These are phyloP conservation scores for Ailuropoda melanoleuca DNA, from an alignment of 2,113 vertebrate species.

Conservation along the genomic window DNA sequence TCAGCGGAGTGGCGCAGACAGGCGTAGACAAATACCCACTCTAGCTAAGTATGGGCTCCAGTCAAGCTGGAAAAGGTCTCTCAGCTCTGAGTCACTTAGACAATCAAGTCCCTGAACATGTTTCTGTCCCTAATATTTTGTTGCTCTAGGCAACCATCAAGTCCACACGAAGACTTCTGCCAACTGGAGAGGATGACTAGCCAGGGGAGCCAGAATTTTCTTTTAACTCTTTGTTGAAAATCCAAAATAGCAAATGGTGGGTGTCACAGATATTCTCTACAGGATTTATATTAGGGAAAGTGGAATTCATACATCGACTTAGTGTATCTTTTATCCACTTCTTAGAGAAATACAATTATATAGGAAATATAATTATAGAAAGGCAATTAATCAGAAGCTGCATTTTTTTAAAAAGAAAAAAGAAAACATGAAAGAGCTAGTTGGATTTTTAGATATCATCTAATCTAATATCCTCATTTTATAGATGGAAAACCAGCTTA, in stretches of 20 bases:
- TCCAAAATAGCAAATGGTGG: constrained; percentile 49
- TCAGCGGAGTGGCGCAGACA: not conserved
- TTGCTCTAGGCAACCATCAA: constrained; percentile 79
- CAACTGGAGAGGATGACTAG: constrained; percentile 73
- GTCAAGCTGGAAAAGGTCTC: constrained; percentile 54
- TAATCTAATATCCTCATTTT: not conserved
- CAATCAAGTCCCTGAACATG: constrained; percentile 63
- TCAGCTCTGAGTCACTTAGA: constrained; percentile 72
- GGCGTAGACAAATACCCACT: constrained; percentile 57
- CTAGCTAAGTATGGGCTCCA: constrained; percentile 41
- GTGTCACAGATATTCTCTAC: not conserved
- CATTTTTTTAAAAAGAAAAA: not conserved
- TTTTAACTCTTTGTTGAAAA: constrained; percentile 71
- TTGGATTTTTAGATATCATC: not conserved
- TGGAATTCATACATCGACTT: not conserved
- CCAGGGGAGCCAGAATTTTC: constrained; percentile 40
- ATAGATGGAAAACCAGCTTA: not conserved
- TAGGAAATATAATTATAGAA: not conserved
- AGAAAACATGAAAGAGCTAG: not conserved
- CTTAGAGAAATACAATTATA: not conserved
- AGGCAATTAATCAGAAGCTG: not conserved
- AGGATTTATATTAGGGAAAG: not conserved
- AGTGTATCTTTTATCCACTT: not conserved
- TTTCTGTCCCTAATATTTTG: constrained; percentile 78
- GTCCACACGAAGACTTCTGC: constrained; percentile 70